Conservation (phyloP, 2,888 invertebrate species). For the Macrosiphum euphorbiae region DNA sequence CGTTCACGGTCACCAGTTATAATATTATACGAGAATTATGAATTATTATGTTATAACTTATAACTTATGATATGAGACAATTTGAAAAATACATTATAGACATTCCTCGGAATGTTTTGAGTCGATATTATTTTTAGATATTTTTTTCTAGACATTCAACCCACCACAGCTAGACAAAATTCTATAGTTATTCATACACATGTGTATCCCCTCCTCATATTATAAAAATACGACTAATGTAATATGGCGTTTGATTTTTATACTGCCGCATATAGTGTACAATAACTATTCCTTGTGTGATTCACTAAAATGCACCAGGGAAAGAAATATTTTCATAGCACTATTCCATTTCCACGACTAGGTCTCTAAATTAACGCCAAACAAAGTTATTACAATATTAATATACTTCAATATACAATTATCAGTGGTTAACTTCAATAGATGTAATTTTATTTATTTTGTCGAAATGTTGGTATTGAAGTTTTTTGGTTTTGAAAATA, state of each 20-base stretch:
- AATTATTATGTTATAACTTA: background rate
- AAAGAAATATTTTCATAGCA: background rate
- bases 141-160: slow-evolving; percentile 17
- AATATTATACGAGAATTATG: background rate
- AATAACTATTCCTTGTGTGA: background rate
- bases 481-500: background rate
- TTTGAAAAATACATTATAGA: background rate
- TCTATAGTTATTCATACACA: background rate
- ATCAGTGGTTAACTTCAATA: background rate
- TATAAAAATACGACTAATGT: background rate
- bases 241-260: background rate
- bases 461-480: background rate
- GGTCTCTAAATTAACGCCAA: background rate
- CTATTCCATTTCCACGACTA: background rate
- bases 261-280: background rate
- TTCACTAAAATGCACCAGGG: background rate
- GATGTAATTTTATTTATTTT: background rate
- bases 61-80: background rate
- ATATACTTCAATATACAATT: background rate
- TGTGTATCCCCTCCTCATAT: background rate
- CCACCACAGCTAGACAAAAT: slow-evolving; percentile 13
- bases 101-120: background rate
- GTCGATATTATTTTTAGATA: slow-evolving; percentile 7
- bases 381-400: background rate
- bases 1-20: background rate